Conservation (phyloP, 2,797 vertebrate genomes). For the Cyprinodon diabolis region DNA sequence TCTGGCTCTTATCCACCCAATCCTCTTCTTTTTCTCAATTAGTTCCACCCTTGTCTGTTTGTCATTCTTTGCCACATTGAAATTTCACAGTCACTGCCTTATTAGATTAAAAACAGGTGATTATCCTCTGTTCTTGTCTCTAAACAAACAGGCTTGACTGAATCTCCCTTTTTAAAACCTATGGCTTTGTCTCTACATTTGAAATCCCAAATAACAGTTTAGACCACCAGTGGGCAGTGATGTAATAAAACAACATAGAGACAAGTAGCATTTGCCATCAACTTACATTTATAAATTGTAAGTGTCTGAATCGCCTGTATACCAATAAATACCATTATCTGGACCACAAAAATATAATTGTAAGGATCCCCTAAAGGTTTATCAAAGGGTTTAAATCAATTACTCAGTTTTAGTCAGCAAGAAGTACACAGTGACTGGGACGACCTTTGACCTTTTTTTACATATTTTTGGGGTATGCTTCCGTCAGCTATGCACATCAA, state of each 20-base stretch:
- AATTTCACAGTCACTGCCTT: conserved; percentile 21
- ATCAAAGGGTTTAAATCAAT: not conserved
- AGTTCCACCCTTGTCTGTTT: conserved; percentile 1
- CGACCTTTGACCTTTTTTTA: not conserved
- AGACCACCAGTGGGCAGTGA: not conserved
- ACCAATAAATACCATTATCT: not conserved
- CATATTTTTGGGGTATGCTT: not conserved
- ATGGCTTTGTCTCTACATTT: not conserved
- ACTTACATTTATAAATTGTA: not conserved
- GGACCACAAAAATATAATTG: not conserved
- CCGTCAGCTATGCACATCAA: not conserved
- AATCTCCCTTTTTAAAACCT: conserved; percentile 9
- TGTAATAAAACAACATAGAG: not conserved
- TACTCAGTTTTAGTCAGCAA: not conserved
- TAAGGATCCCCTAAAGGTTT: not conserved
- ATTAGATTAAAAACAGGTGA: conserved; percentile 55
- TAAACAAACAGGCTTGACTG: conserved; percentile 29
- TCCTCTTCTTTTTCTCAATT: conserved; percentile 5
- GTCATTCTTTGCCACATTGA: conserved; percentile 26
- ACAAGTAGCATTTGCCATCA: not conserved
- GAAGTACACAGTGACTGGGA: not conserved
- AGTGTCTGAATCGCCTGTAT: not conserved
- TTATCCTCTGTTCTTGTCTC: conserved; percentile 25
- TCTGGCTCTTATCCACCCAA: conserved; percentile 29
- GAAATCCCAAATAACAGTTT: not conserved